Conservation (phyloP, 1,140 invertebrate genomes). For the Yoshiicerus persimilis region DNA sequence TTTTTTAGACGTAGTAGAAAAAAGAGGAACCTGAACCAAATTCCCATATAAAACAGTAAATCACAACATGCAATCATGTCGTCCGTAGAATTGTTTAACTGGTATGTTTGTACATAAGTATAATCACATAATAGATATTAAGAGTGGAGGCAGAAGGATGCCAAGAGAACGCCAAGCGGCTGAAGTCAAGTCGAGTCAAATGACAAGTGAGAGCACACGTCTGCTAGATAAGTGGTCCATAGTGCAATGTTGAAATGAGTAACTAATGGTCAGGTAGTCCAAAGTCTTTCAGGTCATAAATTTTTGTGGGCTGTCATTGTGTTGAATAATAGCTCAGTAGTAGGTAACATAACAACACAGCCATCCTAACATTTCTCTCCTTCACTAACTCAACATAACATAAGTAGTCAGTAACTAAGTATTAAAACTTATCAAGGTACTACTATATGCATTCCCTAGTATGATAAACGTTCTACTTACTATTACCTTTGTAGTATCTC, state of each 20-base stretch:
- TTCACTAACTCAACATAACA: not conserved
- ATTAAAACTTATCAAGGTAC: too few relatives aligned
- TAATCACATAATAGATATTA: not conserved
- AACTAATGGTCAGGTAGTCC: slow-evolving; percentile 2
- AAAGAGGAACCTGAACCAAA: not conserved
- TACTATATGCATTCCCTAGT: too few relatives aligned
- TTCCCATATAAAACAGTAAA: not conserved
- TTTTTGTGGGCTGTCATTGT: slow-evolving; percentile 12
- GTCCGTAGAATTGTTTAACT: not conserved
- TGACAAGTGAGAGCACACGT: slow-evolving; percentile 10
- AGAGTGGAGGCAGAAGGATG: not conserved
- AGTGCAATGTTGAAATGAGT: slow-evolving; percentile 12
- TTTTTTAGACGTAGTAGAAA: not conserved
- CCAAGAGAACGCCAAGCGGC: not conserved
- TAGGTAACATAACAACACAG: not conserved
- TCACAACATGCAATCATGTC: not conserved
- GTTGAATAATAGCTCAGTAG: slow-evolving; percentile 13
- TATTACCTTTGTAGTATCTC: too few relatives aligned
- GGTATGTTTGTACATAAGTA: not conserved
- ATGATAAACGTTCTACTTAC: too few relatives aligned
- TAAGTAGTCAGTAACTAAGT: too few relatives aligned
- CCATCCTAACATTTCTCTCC: not conserved
- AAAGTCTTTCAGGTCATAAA: not conserved
- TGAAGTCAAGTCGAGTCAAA: not conserved
- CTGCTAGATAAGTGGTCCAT: not conserved